Conservation (phyloP, 2,888 invertebrate species). For the Julus scanicus region DNA sequence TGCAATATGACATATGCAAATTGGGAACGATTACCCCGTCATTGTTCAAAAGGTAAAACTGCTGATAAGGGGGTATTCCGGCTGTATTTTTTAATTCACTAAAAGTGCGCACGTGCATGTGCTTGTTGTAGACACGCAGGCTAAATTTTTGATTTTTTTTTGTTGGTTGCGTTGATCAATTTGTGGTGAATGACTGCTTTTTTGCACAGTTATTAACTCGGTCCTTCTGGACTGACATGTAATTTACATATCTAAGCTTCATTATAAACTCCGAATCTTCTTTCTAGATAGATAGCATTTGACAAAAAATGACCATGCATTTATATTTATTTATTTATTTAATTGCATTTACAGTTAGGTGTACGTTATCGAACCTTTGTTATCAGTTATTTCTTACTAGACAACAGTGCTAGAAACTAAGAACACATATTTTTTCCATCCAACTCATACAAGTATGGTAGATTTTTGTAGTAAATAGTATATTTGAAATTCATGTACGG, state of each 20-base stretch:
- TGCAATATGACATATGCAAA: slow-evolving; percentile 41
- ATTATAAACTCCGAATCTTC: neutral
- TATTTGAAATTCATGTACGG: too few relatives aligned
- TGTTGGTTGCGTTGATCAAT: neutral
- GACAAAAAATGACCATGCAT: neutral
- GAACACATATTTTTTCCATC: too few relatives aligned
- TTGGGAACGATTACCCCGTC: slow-evolving; percentile 28
- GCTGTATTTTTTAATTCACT: slow-evolving; percentile 25
- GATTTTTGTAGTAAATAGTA: too few relatives aligned
- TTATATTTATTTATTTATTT: too few relatives aligned
- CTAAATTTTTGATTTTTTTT: neutral
- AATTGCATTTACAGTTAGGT: too few relatives aligned
- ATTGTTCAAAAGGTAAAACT: slow-evolving; percentile 36
- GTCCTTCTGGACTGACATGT: neutral
- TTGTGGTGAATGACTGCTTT: slow-evolving; percentile 13
- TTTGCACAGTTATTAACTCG: neutral
- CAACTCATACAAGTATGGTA: too few relatives aligned
- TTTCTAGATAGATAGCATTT: too few relatives aligned
- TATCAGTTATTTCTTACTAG: too few relatives aligned
- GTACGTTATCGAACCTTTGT: too few relatives aligned
- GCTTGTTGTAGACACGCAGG: neutral
- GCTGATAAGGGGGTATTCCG: slow-evolving; percentile 1
- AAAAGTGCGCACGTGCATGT: slow-evolving; percentile 47
- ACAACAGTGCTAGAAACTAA: too few relatives aligned
- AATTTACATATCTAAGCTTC: slow-evolving; percentile 44